A percentile compares a stretch with the other conserved stretches of the same genome.
These are phyloP conservation scores for Acronicta psi DNA, from an alignment of 2,888 invertebrate genomes.

Conservation along the genomic window DNA sequence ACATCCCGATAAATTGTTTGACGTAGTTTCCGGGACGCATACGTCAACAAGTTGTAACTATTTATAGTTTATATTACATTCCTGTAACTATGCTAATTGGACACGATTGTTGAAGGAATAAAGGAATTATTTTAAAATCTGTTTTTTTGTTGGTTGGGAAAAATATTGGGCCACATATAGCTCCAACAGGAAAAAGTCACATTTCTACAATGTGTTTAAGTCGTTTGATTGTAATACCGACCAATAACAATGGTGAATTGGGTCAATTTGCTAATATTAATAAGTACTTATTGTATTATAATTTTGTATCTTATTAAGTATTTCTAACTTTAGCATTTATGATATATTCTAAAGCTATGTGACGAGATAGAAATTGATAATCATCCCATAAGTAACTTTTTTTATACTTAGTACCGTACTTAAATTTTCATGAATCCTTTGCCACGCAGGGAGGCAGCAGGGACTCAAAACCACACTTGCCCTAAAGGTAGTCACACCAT, in stretches of 20 bases:
- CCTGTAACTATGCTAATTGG: slow-evolving; percentile 35
- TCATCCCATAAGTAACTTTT: too few species aligned
- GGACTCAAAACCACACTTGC: too few species aligned
- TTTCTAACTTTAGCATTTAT: too few species aligned
- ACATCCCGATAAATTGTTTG: slow-evolving; percentile 42
- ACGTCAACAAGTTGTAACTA: slow-evolving; percentile 31
- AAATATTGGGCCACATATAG: neutral
- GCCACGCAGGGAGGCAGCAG: too few species aligned
- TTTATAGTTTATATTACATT: slow-evolving; percentile 36
- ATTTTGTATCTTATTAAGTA: too few species aligned
- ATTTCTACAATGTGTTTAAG: slow-evolving; percentile 14
- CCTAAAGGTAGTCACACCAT: too few species aligned
- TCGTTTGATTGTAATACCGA: slow-evolving; percentile 23
- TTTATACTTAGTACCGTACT: too few species aligned
- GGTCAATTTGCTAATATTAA: neutral
- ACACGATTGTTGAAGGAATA: slow-evolving; percentile 7
- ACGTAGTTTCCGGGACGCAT: slow-evolving; percentile 45
- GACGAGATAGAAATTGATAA: too few species aligned
- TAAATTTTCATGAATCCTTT: too few species aligned
- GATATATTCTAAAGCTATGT: too few species aligned
- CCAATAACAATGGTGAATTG: neutral
- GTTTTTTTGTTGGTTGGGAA: neutral
- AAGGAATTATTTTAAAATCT: neutral
- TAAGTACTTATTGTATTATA: too few species aligned
- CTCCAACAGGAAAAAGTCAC: slow-evolving; percentile 26